phyloP scores from a whole-genome alignment of 2,888 invertebrate species.

The Sialis lutaria region DNA sequence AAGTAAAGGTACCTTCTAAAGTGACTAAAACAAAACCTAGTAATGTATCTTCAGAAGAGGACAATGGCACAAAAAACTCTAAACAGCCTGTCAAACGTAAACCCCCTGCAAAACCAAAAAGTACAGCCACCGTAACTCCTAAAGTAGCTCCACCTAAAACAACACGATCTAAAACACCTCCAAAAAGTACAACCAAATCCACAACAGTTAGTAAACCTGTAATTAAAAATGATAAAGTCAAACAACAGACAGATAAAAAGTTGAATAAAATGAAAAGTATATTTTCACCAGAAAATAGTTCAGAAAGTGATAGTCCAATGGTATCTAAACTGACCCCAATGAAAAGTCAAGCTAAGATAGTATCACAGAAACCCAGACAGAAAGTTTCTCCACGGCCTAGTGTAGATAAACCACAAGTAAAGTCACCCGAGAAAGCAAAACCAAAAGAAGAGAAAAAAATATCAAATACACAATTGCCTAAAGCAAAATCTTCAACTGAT shows the following conservation, averaged over 20 bases:
- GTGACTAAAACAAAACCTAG: constrained; percentile 24
- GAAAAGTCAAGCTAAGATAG: constrained; percentile 21
- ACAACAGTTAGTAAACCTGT: not conserved
- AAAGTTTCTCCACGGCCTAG: constrained; percentile 24
- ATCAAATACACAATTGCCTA: constrained; percentile 25
- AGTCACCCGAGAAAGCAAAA: constrained; percentile 19
- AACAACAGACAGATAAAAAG: constrained; percentile 15
- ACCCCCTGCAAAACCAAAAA: constrained; percentile 41
- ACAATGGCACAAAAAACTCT: constrained; percentile 26
- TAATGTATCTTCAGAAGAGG: constrained; percentile 40
- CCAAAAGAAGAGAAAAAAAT: constrained; percentile 31
- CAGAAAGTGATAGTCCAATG: constrained; percentile 35
- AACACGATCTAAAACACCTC: constrained; percentile 24
- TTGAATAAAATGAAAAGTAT: constrained; percentile 53
- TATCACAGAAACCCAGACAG: constrained; percentile 19
- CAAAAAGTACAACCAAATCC: constrained; percentile 16
- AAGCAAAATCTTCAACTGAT: constrained; percentile 35
- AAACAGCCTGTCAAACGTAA: constrained; percentile 29
- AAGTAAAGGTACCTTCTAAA: constrained; percentile 13
- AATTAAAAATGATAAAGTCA: constrained; percentile 1
- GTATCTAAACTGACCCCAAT: constrained; percentile 25
- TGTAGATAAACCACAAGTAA: constrained; percentile 12
- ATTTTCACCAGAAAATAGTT: constrained; percentile 64
- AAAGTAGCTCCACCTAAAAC: constrained; percentile 24
- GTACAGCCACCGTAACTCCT: constrained; percentile 40